Percentiles rank a stretch among this genome's conserved stretches.
Evolutionary conservation across 2,113 vertebrate species (phyloP).

Genomic region (Mastomys coucha): DNA sequence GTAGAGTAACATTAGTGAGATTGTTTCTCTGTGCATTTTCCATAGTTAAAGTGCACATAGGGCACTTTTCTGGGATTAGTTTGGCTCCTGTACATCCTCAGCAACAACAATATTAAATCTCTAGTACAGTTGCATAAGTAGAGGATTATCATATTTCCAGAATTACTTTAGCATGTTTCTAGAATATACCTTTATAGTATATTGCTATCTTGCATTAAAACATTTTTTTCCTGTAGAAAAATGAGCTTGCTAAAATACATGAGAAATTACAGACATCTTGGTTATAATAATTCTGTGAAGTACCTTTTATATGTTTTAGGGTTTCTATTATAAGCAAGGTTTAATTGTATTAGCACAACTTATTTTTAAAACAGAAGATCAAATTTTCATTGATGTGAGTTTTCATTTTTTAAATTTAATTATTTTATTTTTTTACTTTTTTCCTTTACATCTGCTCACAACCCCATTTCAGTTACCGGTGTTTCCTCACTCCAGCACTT

Average conservation of each 20-base stretch:
- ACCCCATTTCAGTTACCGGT: too few species aligned
- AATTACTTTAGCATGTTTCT: conserved; percentile 77
- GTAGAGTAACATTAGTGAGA: conserved; percentile 72
- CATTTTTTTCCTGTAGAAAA: not conserved
- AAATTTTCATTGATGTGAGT: too few species aligned
- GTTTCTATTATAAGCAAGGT: too few species aligned
- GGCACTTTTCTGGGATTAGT: conserved; percentile 88
- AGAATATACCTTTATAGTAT: conserved; percentile 67
- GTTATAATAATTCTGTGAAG: not conserved
- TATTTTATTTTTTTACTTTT: too few species aligned
- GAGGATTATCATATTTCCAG: conserved; percentile 85
- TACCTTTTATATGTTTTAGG: not conserved
- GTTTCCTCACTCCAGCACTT: too few species aligned
- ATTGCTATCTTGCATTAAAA: conserved; percentile 72
- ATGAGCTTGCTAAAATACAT: conserved; percentile 61
- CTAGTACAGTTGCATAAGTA: conserved; percentile 83
- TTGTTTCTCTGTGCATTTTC: conserved; percentile 81
- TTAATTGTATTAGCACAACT: too few species aligned
- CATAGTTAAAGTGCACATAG: conserved; percentile 87
- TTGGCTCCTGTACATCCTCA: conserved; percentile 86
- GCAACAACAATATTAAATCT: conserved; percentile 88
- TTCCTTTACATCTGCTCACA: too few species aligned
- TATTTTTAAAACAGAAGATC: too few species aligned
- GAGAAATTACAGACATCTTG: not conserved
- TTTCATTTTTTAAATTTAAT: too few species aligned